phyloP scores from a whole-genome alignment of 2,797 vertebrate genomes.

The Ptychobarbus kaznakovi region DNA sequence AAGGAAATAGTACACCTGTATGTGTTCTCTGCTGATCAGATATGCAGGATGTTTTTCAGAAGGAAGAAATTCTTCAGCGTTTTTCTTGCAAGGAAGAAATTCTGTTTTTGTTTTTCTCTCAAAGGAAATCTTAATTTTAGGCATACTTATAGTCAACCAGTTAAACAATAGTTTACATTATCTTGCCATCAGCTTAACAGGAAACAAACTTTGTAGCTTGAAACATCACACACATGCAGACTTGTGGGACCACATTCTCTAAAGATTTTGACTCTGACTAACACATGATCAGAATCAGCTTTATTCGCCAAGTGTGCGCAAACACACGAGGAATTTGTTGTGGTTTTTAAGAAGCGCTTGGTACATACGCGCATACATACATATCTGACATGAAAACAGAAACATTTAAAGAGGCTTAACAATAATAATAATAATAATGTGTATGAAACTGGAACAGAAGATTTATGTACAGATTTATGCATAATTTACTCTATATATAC shows the following conservation, averaged over 20 bases:
- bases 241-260: neutral
- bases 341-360: no score
- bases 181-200: no score
- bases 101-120: neutral
- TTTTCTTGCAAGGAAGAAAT: constrained; percentile 28
- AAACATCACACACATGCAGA: neutral
- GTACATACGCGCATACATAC: no score
- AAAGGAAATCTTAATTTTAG: neutral
- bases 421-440: no score
- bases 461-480: no score
- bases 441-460: no score
- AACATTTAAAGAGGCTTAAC: no score
- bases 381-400: no score
- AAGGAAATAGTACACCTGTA: neutral
- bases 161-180: neutral
- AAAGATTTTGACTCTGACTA: neutral
- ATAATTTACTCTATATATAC: no score
- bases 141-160: neutral
- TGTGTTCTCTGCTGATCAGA: neutral
- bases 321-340: no score
- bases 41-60: neutral
- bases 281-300: neutral
- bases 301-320: no score
- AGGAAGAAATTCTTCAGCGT: constrained; percentile 2
- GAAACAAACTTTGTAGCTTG: neutral